Percentiles rank a stretch among this genome's conserved stretches.
These are phyloP conservation scores for Xiphophorus maculatus DNA, from an alignment of 2,113 vertebrate species.

Conservation along the genomic window DNA sequence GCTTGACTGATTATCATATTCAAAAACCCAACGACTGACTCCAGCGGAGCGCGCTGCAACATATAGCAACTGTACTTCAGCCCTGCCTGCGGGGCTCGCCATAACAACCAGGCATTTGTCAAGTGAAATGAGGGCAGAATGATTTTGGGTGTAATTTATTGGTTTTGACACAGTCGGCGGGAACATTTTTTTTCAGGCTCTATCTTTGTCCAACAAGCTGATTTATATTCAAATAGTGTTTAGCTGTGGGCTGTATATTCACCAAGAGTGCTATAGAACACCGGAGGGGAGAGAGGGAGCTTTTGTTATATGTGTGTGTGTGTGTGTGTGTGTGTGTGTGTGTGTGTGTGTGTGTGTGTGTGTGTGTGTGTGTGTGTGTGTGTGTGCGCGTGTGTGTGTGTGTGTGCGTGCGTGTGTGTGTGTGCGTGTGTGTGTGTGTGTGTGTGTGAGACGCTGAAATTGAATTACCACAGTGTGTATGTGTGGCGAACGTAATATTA, in stretches of 20 bases:
- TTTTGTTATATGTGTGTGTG: not conserved
- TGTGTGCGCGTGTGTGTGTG: not conserved
- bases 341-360: not conserved
- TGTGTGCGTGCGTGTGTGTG: too few relatives aligned
- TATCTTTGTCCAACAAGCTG: not conserved
- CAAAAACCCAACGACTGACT: not conserved
- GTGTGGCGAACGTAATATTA: not conserved
- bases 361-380: not conserved
- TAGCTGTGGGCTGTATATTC: not conserved
- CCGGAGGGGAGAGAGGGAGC: not conserved
- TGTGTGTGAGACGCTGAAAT: not conserved
- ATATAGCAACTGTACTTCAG: not conserved
- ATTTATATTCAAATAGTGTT: not conserved
- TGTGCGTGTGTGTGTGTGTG: not conserved
- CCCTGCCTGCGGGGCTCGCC: not conserved
- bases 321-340: too few relatives aligned
- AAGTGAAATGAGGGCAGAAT: not conserved
- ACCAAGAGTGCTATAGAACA: not conserved
- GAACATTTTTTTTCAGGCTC: not conserved
- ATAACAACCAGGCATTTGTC: not conserved
- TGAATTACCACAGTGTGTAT: not conserved
- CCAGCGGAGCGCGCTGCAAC: not conserved
- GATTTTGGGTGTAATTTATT: constrained; percentile 3
- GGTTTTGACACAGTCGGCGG: not conserved
- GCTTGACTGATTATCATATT: not conserved